Base-by-base conservation (phyloP, 2,888 invertebrate species). In the Ectobius pallidus region DNA sequence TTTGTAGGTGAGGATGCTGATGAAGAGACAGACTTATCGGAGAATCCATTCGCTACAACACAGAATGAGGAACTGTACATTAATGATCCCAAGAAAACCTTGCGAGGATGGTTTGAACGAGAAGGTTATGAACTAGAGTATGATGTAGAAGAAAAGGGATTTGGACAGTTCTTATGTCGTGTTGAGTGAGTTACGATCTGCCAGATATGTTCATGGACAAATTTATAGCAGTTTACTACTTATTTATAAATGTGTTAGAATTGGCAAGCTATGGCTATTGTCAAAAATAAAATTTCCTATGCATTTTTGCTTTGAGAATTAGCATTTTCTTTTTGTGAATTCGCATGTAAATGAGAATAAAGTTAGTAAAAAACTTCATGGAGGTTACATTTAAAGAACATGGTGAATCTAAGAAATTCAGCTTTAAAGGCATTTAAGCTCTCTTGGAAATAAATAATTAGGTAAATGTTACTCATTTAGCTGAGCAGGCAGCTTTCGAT, bases 41-140 rank as follows among this genome's bases (percentile, higher is more conserved):
- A 93, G 76, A 96, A 96, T 84, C 96, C 96, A 0, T 96, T 88
- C 80, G 95, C 96, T 0, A 85, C 87, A 65, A 89, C 91, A 0
- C 89, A 87, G 62, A 94, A 96, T 81, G 97, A 98, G 81, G 95
- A 96, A 76, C 82, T 97, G 20, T 97, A 96, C 82, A 84, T 96
- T 44, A 92, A 95, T 69, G 98, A 99, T 83, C 99, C 99, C 0
- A 97, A 98, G 83, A 97, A 97, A 82, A 95, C 97, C 0, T 83
- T 99, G 18, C 86, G 95, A 65, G 95, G 96, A 0, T 99, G 94
- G 87, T 98, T 95, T 82, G 99, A 99, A 81, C 86, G 98, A 71
- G 98, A 99, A 83, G 90, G 97, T 0, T 88, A 91, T 67, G 93
- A 95, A 74, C 85, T 96, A 42, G 91, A 91, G 58, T 98, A 97